Evolutionary conservation across 2,113 vertebrate genomes (phyloP).

Genomic region (Lepisosteus oculatus): DNA sequence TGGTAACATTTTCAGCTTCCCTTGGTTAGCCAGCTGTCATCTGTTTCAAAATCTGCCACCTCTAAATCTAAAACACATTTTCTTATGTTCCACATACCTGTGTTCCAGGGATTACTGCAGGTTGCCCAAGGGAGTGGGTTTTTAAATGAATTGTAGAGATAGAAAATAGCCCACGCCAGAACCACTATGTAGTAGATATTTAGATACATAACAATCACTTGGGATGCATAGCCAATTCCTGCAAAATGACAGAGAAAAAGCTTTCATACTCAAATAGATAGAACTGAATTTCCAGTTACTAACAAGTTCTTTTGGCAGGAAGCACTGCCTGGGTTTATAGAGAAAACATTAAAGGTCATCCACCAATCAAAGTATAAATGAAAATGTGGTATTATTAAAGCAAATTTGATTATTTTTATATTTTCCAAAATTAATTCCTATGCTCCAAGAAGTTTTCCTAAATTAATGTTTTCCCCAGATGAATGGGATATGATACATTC

Average conservation of each 20-base stretch:
- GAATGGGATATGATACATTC: too few species aligned
- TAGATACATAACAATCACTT: slow-evolving; percentile 78
- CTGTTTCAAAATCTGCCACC: neutral
- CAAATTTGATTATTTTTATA: too few species aligned
- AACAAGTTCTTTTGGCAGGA: too few species aligned
- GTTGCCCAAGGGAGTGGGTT: slow-evolving; percentile 79
- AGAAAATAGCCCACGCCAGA: slow-evolving; percentile 86
- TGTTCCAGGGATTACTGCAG: slow-evolving; percentile 87
- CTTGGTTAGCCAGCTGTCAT: neutral
- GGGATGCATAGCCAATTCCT: slow-evolving; percentile 85
- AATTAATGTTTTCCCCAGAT: too few species aligned
- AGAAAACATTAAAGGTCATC: too few species aligned
- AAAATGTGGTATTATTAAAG: too few species aligned
- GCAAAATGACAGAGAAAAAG: slow-evolving; percentile 9
- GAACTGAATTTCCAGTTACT: too few species aligned
- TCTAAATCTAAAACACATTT: neutral
- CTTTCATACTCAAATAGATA: too few species aligned
- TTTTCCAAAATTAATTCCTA: too few species aligned
- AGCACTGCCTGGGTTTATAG: too few species aligned
- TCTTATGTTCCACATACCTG: slow-evolving; percentile 55
- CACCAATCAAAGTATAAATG: too few species aligned
- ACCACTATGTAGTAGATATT: slow-evolving; percentile 89
- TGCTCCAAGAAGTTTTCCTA: too few species aligned
- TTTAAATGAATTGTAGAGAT: slow-evolving; percentile 80
- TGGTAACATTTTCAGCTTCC: neutral